Conservation (phyloP, 1,140 invertebrate genomes). For the Trichoplusia ni region DNA sequence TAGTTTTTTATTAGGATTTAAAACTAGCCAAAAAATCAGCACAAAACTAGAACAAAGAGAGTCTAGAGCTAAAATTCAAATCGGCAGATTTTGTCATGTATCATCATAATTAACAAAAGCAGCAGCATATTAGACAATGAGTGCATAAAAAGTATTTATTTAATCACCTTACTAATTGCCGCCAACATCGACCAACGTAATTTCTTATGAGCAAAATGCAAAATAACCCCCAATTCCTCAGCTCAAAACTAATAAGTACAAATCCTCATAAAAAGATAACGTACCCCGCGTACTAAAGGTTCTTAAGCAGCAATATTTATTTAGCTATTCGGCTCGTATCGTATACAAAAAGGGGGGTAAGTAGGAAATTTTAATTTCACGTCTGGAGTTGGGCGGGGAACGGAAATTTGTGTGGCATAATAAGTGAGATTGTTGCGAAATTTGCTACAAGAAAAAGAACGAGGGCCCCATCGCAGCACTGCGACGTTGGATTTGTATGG, state of each 20-base stretch:
- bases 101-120: no score
- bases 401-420: slow-evolving; percentile 81
- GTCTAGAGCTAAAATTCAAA: no score
- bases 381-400: slow-evolving; percentile 67
- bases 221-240: slow-evolving; percentile 20
- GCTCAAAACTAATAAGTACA: slow-evolving; percentile 29
- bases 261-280: slow-evolving; percentile 36
- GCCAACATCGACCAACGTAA: no score
- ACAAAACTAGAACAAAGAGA: no score
- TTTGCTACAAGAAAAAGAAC: slow-evolving; percentile 81
- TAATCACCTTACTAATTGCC: no score
- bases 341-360: slow-evolving; percentile 64
- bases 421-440: slow-evolving; percentile 81
- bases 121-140: no score
- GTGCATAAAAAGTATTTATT: no score
- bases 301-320: slow-evolving; percentile 75
- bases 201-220: no score
- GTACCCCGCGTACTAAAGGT: slow-evolving; percentile 35
- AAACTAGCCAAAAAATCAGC: no score
- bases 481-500: slow-evolving; percentile 44
- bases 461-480: slow-evolving; percentile 63
- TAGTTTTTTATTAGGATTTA: no score
- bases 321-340: slow-evolving; percentile 67
- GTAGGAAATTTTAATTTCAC: slow-evolving; percentile 80
- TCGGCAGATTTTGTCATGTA: no score